Evolutionary conservation across 2,888 invertebrate species (phyloP), one percentile per base, ranked within the genome.

Genomic region (Drosophila histrio): DNA sequence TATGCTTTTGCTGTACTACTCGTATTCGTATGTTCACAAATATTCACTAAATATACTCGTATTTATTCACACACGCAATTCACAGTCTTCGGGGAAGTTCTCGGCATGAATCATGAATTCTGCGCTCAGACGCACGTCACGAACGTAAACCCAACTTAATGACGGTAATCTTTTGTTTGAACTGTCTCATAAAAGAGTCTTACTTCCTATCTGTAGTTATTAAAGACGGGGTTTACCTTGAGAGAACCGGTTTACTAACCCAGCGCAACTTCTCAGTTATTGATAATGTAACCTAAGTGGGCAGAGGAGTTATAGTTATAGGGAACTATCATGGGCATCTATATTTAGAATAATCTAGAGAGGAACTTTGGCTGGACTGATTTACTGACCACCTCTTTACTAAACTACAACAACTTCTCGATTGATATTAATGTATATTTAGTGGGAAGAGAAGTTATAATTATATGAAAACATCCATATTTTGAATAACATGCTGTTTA

Each of bases 151-250:
- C 58, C n/a, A 8, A 17, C 3, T 7, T 43, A 50, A 50, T 50
- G 52, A 13, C 21, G 39, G 6, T 9, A 15, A 19, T n/a, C 13
- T 38, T 65, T 57, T 34, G 22, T 19, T 19, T 26, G 26, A 1
- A 7, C 6, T 28, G 17, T n/a, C 19, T 30, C 59, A 15, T 52
- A 69, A 57, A 57, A 47, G n/a, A 47, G n/a, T 17, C 13, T 15
- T 9, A 57, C 57, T 70, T 70, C 69, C 69, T 71, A 53, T 50
- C 15, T 36, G 30, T n/a, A 1, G n/a, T 50, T 17, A 15, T 43
- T 13, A 54, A 38, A n/a, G 11, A 4, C 11, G 11, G 28, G 9
- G 26, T 39, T 38, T 30, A 13, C 38, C 44, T 44, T 22, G 34
- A 4, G 19, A 1, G 5, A 15, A 13, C 28, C 57, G 28, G 28